These are phyloP conservation scores for Sylvicapra grimmia DNA, from an alignment of 2,113 vertebrate species.

Conservation along the genomic window DNA sequence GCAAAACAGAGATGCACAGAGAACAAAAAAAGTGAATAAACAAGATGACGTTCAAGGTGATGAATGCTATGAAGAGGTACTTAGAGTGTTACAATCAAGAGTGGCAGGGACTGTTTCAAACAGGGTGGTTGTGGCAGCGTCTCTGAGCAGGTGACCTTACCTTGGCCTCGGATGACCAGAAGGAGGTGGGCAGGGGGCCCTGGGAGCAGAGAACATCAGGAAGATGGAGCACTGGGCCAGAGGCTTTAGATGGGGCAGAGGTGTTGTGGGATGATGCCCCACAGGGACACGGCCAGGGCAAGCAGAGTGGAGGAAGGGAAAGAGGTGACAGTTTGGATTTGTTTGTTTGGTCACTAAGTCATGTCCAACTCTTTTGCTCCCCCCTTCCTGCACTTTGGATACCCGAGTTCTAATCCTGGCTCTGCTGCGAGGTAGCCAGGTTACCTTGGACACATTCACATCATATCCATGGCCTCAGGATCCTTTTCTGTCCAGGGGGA, in stretches of 20 bases:
- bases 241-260: neutral
- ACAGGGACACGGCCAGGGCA: accelerated
- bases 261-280: neutral
- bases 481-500: neutral
- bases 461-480: neutral
- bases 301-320: neutral
- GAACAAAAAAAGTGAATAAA: neutral
- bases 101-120: accelerated
- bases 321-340: neutral
- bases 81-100: neutral
- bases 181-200: accelerated
- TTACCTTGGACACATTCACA: accelerated
- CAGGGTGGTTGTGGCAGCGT: accelerated
- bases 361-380: neutral
- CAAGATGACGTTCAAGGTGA: accelerated
- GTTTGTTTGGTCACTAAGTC: neutral
- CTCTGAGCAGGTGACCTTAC: neutral
- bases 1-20: neutral
- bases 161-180: neutral
- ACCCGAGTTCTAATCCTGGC: neutral
- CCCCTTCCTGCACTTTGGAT: neutral
- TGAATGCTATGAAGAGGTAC: neutral
- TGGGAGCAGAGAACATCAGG: neutral
- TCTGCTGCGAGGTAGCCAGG: neutral
- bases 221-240: accelerated